Evolutionary conservation across 2,797 vertebrate species (phyloP).

Genomic region (Gila robusta): DNA sequence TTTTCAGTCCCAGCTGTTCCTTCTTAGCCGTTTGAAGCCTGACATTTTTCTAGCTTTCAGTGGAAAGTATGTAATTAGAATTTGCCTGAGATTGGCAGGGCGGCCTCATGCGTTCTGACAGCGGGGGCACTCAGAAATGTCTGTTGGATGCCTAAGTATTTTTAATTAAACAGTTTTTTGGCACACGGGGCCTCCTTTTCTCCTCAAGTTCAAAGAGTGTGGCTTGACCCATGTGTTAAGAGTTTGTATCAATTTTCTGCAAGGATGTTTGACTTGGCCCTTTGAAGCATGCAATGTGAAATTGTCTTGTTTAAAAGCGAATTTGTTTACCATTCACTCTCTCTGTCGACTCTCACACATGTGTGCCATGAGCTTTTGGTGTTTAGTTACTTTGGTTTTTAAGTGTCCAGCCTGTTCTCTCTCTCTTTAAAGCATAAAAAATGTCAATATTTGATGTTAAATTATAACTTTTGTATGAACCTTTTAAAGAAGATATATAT

Average conservation of each 20-base stretch:
- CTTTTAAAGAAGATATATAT: neutral
- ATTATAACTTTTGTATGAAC: neutral
- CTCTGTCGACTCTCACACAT: constrained; percentile 66
- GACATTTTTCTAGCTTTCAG: constrained; percentile 65
- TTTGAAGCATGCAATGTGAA: constrained; percentile 72
- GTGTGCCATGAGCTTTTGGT: constrained; percentile 70
- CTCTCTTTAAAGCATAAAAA: constrained; percentile 21
- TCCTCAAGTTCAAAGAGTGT: constrained; percentile 77
- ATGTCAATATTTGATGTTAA: neutral
- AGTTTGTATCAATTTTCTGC: constrained; percentile 84
- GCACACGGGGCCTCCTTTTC: constrained; percentile 65
- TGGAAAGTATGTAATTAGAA: constrained; percentile 75
- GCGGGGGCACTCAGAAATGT: constrained; percentile 71
- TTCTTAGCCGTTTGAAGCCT: constrained; percentile 59
- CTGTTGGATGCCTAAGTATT: constrained; percentile 78
- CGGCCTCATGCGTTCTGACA: constrained; percentile 79
- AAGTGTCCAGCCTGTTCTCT: constrained; percentile 54
- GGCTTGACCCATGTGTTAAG: constrained; percentile 83
- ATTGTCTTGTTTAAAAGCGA: constrained; percentile 86
- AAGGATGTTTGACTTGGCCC: constrained; percentile 84
- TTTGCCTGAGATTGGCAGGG: constrained; percentile 75
- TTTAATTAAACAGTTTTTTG: constrained; percentile 83
- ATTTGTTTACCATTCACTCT: constrained; percentile 83
- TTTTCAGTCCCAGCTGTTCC: constrained; percentile 62
- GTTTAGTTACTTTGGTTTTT: constrained; percentile 65